Evolutionary conservation across 2,888 invertebrate species (phyloP), one percentile per base, ranked within the genome.

Genomic region (Megastigmus dorsalis): DNA sequence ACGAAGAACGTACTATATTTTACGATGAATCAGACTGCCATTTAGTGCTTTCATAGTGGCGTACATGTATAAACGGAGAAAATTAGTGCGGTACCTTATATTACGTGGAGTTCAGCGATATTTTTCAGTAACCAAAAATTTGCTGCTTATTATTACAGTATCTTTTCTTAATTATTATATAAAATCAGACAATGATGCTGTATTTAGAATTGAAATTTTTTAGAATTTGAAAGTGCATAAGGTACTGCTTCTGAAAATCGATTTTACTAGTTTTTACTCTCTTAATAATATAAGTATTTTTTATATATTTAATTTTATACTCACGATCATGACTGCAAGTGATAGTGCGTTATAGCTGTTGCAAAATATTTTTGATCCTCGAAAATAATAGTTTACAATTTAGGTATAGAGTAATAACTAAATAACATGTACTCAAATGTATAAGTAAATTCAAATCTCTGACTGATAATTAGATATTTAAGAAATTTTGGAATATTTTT

Each of bases 41-140:
- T 76, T 59, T 30, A 65, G 23, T 48, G n/a, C 63, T 75, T 50
- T 65, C 36, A 52, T 55, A 70, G 69, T 30, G n/a, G 43, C 41
- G 41, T 52, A 33, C n/a, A 33, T 75, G 63, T 70, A 60, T 57
- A 69, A 55, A 69, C 54, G 54, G 63, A 72, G 23, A 5, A 57
- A 75, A 63, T 43, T 36, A 67, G 38, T 26, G 36, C 36, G 20
- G 45, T 43, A 75, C 50, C 43, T 67, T 36, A 45, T 48, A 52
- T 36, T 13, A 36, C 43, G 26, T 36, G 30, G 26, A n/a, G 6
- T 4, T 7, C 9, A 33, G 0, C n/a, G 33, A 9, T 65, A 59
- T 76, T 50, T 65, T 38, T 72, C n/a, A 72, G 36, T 70, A 41
- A 66, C 69, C 48, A 70, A 76, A 72, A 62, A 76, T 73, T n/a